Conservation (phyloP, 2,113 vertebrate species). For the Hippoglossus stenolepis region DNA sequence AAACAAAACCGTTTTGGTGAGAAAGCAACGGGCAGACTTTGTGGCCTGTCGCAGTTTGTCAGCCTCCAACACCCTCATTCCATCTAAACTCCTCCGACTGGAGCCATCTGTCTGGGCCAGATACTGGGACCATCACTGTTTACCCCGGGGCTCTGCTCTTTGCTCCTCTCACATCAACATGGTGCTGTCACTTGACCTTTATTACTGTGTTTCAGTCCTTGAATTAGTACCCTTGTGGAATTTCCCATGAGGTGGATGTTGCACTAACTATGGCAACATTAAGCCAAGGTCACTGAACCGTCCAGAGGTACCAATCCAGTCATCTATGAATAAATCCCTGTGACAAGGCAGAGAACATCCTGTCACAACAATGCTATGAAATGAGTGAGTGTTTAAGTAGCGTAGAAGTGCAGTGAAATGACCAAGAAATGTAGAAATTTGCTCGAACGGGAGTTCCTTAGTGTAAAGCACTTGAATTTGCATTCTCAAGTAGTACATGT, state of each 20-base stretch:
- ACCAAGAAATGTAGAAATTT: constrained; percentile 4
- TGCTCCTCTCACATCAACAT: constrained; percentile 35
- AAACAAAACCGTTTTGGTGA: neutral
- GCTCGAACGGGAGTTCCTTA: neutral
- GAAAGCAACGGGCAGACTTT: constrained; percentile 3
- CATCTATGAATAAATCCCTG: constrained; percentile 44
- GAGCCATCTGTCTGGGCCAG: constrained; percentile 46
- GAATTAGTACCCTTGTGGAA: constrained; percentile 47
- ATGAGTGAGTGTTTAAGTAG: constrained; percentile 23
- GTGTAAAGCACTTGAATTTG: neutral
- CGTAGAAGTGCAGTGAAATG: constrained; percentile 17
- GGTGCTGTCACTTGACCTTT: constrained; percentile 57
- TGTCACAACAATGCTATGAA: constrained; percentile 42
- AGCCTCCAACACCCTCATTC: constrained; percentile 8
- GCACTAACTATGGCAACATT: constrained; percentile 27
- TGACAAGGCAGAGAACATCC: constrained; percentile 36
- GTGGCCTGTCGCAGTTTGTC: constrained; percentile 20
- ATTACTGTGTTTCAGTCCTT: constrained; percentile 36
- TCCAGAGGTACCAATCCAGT: constrained; percentile 39
- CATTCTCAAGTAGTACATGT: neutral
- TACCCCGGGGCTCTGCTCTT: constrained; percentile 42
- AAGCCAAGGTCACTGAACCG: constrained; percentile 43
- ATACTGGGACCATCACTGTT: constrained; percentile 27
- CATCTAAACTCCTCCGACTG: constrained; percentile 35
- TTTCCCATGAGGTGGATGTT: constrained; percentile 34